Evolutionary conservation across 1,140 invertebrate genomes (phyloP).

Genomic region (Oscheius sp.): DNA sequence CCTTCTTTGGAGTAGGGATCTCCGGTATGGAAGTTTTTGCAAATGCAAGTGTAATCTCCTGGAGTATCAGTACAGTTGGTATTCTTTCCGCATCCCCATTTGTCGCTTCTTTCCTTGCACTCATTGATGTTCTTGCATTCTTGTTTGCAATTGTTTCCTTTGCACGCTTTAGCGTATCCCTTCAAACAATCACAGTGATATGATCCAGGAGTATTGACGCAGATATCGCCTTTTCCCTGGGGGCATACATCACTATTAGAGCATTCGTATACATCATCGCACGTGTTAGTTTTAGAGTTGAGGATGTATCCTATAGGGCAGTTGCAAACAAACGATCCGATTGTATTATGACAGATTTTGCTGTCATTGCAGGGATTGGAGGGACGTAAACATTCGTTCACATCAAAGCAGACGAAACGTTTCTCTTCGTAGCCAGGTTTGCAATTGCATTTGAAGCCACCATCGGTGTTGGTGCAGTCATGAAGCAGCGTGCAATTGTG

Average conservation of each 20-base stretch:
- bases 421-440: not conserved
- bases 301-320: not conserved
- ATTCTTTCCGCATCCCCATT: not conserved
- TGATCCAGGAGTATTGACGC: conserved; percentile 60
- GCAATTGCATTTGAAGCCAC: not conserved
- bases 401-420: conserved; percentile 35
- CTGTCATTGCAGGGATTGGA: conserved; percentile 37
- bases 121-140: not conserved
- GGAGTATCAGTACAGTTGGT: not conserved
- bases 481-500: not conserved
- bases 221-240: conserved; percentile 63
- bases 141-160: conserved; percentile 45
- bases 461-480: not conserved
- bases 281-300: not conserved
- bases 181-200: conserved; percentile 62
- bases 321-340: not conserved
- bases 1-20: not conserved
- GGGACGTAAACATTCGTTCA: conserved; percentile 53
- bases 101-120: not conserved
- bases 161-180: conserved; percentile 62
- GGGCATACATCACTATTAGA: conserved; percentile 11
- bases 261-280: not conserved
- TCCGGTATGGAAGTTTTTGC: not conserved
- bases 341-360: not conserved
- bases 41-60: not conserved